A percentile compares a stretch with the other conserved stretches of the same genome.
phyloP scores from a whole-genome alignment of 2,113 vertebrate species.

The Catagonus wagneri region DNA sequence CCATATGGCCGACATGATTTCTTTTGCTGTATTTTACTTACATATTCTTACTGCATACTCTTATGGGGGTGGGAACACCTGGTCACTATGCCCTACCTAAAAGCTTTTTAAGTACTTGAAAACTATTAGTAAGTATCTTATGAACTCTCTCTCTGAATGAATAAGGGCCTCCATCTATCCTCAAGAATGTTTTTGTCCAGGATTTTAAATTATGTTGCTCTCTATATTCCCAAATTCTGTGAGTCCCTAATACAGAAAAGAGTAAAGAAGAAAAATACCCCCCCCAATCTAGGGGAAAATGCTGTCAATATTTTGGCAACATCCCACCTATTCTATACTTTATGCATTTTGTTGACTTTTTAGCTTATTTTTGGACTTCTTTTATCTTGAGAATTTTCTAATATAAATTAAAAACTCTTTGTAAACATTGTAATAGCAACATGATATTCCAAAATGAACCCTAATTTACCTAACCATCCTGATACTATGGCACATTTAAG shows the following conservation, averaged over 20 bases:
- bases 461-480: neutral
- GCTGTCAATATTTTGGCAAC: neutral
- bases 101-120: conserved; percentile 51
- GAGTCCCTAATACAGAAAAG: neutral
- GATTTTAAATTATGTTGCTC: conserved; percentile 28
- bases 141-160: conserved; percentile 1
- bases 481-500: neutral
- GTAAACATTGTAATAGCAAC: neutral
- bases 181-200: conserved; percentile 42
- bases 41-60: conserved; percentile 24
- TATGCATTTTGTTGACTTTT: neutral
- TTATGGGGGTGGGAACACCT: neutral
- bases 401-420: conserved; percentile 35
- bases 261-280: neutral
- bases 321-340: neutral
- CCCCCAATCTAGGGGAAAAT: neutral
- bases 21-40: neutral
- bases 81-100: conserved; percentile 31
- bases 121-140: conserved; percentile 16
- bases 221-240: neutral
- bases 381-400: conserved; percentile 44
- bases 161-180: neutral
- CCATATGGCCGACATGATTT: conserved; percentile 33
- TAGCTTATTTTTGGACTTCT: neutral
- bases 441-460: neutral